Base-by-base conservation (phyloP, 1,140 invertebrate species). In the Drosophila nigromelanica region DNA sequence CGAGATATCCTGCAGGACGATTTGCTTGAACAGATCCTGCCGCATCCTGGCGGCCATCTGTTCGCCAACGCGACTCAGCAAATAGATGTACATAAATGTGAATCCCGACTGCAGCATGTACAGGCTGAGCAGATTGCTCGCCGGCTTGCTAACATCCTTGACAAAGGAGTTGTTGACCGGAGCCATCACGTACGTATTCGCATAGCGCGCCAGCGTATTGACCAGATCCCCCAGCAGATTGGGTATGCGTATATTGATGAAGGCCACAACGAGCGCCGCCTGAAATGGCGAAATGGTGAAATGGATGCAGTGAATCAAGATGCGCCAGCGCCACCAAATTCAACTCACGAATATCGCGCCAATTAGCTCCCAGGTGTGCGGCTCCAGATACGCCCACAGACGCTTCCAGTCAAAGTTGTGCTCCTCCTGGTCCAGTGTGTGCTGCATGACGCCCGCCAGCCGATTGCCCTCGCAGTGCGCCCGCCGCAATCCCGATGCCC, bases 41-140 rank as follows among this genome's bases (percentile, higher is more conserved):
- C 96, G 95, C 92, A 99, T 94, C 75, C 95, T 94, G 27, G 94
- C 93, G 4, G 97, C 97, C 64, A 99, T 94, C 87, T 95, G 94
- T 92, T 99, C 98, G 8, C 98, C 98, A 55, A 98, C 94, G 80
- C 95, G 94, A 8, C 97, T 96, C 14, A 99, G 92, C 39, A 96
- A 93, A 69, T 96, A 95, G 67, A 99, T 98, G 91, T 98, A 99
- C 18, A 95, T 92, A 90, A 98, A 98, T 58, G 98, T 99, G 76
- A 97, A 96, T 15, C 95, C 78, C 45, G 97, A 96, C 96, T 97
- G 96, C 10, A 94, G 81, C 68, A 94, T 79, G 91, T 97, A 97
- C 68, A 96, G 93, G 21, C 87, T 90, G 40, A 96, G 85, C 40
- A 97, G 90, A 79, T 94, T 94, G 18, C 95, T 76, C 1, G 95